Evolutionary conservation across 2,113 vertebrate species (phyloP).

Genomic region (Rallus limicola): DNA sequence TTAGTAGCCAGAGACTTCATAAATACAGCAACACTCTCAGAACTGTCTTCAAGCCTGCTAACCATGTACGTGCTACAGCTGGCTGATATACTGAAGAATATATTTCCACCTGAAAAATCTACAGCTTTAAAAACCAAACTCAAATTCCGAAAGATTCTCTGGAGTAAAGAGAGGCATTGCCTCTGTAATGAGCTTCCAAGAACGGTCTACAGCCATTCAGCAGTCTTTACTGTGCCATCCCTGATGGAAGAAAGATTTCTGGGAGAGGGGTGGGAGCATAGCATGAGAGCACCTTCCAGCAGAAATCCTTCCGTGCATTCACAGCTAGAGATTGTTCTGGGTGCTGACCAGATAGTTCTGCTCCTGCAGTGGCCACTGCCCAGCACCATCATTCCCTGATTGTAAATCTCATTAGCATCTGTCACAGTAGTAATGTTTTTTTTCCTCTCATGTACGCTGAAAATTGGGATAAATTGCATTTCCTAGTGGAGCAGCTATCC

Average conservation of each 20-base stretch:
- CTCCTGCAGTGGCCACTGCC: neutral
- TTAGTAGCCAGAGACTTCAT: neutral
- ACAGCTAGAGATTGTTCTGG: neutral
- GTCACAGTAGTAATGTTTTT: neutral
- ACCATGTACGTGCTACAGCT: neutral
- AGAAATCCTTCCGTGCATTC: neutral
- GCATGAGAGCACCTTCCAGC: neutral
- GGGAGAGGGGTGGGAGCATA: neutral
- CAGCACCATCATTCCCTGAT: neutral
- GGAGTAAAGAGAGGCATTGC: neutral
- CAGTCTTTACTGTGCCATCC: neutral
- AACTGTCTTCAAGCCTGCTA: neutral
- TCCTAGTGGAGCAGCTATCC: neutral
- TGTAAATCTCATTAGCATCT: neutral
- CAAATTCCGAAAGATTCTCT: neutral
- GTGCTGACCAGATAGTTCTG: neutral
- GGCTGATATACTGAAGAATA: neutral
- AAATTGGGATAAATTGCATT: neutral
- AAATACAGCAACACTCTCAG: neutral
- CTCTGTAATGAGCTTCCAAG: accelerated
- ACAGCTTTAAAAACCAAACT: neutral
- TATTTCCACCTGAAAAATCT: neutral
- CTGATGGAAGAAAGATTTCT: neutral
- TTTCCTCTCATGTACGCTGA: neutral
- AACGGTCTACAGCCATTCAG: neutral